Conservation (phyloP, 2,888 invertebrate genomes). For the Gastracanthus pulcherrimus region DNA sequence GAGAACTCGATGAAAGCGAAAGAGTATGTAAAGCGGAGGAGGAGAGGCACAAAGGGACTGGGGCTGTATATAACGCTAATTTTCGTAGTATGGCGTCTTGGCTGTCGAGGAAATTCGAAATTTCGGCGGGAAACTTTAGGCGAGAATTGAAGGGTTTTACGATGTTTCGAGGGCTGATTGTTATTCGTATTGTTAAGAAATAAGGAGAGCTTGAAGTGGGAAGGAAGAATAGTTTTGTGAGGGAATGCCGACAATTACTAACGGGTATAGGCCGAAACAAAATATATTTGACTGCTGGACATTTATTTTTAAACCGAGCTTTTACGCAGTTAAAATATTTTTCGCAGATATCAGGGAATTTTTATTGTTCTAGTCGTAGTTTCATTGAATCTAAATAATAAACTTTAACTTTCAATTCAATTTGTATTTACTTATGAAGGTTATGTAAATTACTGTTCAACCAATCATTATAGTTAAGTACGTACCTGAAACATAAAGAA, state of each 20-base stretch:
- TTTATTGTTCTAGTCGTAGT: too few relatives aligned
- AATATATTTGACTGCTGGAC: too few relatives aligned
- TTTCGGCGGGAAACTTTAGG: background rate
- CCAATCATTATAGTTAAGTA: background rate
- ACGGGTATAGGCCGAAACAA: too few relatives aligned
- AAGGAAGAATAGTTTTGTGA: too few relatives aligned
- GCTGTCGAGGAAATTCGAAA: background rate
- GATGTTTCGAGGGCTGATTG: too few relatives aligned
- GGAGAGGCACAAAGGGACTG: background rate
- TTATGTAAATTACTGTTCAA: background rate
- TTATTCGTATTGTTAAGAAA: too few relatives aligned
- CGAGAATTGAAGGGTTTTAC: background rate
- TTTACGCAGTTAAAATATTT: too few relatives aligned
- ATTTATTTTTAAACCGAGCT: too few relatives aligned
- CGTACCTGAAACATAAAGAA: background rate
- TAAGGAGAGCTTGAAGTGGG: too few relatives aligned
- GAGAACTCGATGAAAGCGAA: background rate
- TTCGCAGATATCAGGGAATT: background rate
- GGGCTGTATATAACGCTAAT: too few relatives aligned
- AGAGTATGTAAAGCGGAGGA: slow-evolving; percentile 21
- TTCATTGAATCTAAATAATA: too few relatives aligned
- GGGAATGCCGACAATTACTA: too few relatives aligned
- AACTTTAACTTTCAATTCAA: background rate
- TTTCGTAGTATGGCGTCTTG: background rate
- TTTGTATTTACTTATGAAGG: background rate